Percentiles rank a stretch among this genome's conserved stretches.
phyloP scores from a whole-genome alignment of 2,888 invertebrate species.

The Malacosoma neustria region DNA sequence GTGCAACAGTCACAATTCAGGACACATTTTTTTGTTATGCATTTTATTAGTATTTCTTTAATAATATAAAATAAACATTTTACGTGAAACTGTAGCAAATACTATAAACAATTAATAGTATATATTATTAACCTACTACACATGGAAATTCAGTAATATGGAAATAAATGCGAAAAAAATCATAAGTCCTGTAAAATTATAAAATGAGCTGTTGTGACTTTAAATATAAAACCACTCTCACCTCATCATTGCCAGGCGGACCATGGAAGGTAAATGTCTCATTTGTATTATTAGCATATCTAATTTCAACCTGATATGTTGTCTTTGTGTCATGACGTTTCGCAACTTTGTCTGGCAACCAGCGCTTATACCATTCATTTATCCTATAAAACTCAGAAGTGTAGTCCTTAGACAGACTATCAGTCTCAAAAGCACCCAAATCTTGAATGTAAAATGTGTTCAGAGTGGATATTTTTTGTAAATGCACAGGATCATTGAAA shows the following conservation, averaged over 20 bases:
- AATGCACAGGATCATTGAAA: slow-evolving; percentile 96
- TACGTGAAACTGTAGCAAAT: no score
- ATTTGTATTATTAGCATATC: slow-evolving; percentile 95
- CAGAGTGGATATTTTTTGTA: slow-evolving; percentile 93
- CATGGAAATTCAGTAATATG: no score
- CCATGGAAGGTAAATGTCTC: slow-evolving; percentile 98
- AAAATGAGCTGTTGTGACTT: no score
- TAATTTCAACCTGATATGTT: slow-evolving; percentile 94
- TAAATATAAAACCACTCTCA: no score
- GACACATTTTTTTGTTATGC: no score
- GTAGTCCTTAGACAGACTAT: slow-evolving; percentile 89
- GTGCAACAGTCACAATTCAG: no score
- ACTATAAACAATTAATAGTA: no score
- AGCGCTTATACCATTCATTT: slow-evolving; percentile 94
- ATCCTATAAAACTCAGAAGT: slow-evolving; percentile 92
- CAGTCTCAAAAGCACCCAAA: slow-evolving; percentile 87
- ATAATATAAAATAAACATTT: no score
- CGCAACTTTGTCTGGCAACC: slow-evolving; percentile 91
- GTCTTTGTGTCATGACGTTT: slow-evolving; percentile 92
- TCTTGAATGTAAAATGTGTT: slow-evolving; percentile 93
- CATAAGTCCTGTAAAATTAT: no score
- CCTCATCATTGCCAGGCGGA: slow-evolving; percentile 92
- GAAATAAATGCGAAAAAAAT: no score
- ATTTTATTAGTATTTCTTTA: no score
- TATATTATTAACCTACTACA: no score